Evolutionary conservation across 2,888 invertebrate genomes (phyloP).

Genomic region (Stegophylla sp.): DNA sequence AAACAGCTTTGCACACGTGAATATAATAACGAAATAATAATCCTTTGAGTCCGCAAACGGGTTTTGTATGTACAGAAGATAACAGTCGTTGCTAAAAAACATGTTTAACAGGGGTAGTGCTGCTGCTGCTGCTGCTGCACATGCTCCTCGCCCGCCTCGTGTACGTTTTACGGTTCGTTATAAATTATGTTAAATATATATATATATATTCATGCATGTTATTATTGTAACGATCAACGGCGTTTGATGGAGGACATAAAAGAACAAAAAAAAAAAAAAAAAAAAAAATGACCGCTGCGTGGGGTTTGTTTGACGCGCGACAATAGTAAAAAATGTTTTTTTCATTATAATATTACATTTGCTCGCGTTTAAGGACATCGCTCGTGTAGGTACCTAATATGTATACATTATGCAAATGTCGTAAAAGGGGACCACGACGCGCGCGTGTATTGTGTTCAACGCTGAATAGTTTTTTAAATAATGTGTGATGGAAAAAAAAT

Average conservation of each 20-base stretch:
- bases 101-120: slow-evolving; percentile 11
- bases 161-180: no score
- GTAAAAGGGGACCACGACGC: not conserved
- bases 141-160: not conserved
- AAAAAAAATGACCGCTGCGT: slow-evolving; percentile 8
- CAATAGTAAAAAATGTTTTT: slow-evolving; percentile 10
- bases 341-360: not conserved
- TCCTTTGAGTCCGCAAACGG: not conserved
- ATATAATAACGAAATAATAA: slow-evolving; percentile 8
- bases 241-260: no score
- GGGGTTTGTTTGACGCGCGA: slow-evolving; percentile 24
- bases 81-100: not conserved
- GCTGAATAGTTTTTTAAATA: not conserved
- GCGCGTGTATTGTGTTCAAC: not conserved
- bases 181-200: no score
- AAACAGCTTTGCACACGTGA: not conserved
- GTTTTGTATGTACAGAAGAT: not conserved
- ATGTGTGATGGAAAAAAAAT: not conserved
- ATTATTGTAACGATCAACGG: no score
- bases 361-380: not conserved
- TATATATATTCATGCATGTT: no score
- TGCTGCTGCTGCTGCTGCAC: no score
- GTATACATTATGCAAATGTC: slow-evolving; percentile 15
- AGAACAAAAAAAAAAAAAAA: not conserved
- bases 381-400: no score